Percentiles rank a stretch among this genome's conserved stretches.
These are phyloP conservation scores for Drosophila orena DNA, from an alignment of 1,140 invertebrate species.

Conservation along the genomic window DNA sequence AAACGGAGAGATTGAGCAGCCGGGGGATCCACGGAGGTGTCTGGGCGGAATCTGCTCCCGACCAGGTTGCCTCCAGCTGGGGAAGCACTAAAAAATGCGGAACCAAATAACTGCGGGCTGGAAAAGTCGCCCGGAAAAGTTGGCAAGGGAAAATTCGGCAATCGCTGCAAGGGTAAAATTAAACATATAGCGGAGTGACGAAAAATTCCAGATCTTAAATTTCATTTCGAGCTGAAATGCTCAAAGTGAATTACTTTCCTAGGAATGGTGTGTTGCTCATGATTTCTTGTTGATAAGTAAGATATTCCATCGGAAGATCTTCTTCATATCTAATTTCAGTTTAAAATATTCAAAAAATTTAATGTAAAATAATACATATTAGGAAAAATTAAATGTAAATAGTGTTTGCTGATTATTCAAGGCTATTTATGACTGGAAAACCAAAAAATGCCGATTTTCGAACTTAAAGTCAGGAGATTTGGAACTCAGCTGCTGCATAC, in stretches of 20 bases:
- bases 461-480: no score
- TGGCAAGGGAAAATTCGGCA: neutral
- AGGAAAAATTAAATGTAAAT: no score
- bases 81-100: constrained; percentile 2
- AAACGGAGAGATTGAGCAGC: neutral
- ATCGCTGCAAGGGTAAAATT: neutral
- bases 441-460: no score
- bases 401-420: no score
- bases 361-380: no score
- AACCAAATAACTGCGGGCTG: neutral
- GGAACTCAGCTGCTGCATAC: no score
- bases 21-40: constrained; percentile 1
- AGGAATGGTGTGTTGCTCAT: neutral
- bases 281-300: no score
- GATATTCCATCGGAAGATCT: no score
- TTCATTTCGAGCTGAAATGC: neutral
- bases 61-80: constrained; percentile 1
- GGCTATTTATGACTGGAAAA: no score
- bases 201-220: neutral
- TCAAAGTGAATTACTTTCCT: neutral
- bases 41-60: constrained; percentile 5
- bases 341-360: no score
- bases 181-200: neutral
- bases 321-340: no score
- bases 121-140: neutral